Conservation (phyloP, 2,888 invertebrate genomes). For the Strigamia maritima region DNA sequence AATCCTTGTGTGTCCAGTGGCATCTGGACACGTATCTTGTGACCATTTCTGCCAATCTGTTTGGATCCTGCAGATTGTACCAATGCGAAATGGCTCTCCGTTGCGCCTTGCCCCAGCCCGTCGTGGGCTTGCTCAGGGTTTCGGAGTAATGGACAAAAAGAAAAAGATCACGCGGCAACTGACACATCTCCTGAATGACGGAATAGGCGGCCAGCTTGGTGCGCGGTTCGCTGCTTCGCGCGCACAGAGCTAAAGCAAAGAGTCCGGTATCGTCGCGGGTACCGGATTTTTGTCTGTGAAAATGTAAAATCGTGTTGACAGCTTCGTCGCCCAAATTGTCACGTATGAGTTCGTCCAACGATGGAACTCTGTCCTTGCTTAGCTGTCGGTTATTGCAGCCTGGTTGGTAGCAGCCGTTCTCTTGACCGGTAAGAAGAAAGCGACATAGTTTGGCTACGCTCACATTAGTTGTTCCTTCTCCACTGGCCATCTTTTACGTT, state of each 20-base stretch:
- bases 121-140: conserved; percentile 50
- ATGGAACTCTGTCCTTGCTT: background rate
- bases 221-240: conserved; percentile 53
- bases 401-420: conserved; percentile 16
- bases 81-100: conserved; percentile 63
- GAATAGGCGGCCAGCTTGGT: conserved; percentile 60
- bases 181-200: conserved; percentile 59
- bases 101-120: conserved; percentile 64
- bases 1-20: conserved; percentile 69
- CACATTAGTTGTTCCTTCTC: too few relatives aligned
- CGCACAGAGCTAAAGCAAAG: conserved; percentile 64
- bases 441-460: too few relatives aligned
- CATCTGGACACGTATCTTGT: conserved; percentile 63
- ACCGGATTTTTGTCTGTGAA: background rate
- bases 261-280: conserved; percentile 55
- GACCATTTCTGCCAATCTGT: conserved; percentile 63
- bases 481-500: background rate
- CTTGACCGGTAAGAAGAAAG: conserved; percentile 7
- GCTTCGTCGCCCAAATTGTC: background rate
- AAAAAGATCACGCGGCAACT: conserved; percentile 64
- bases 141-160: conserved; percentile 62
- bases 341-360: background rate
- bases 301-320: background rate
- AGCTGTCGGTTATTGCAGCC: background rate
- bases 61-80: conserved; percentile 63